phyloP scores from a whole-genome alignment of 2,797 vertebrate species.

The Acridotheres tristis region DNA sequence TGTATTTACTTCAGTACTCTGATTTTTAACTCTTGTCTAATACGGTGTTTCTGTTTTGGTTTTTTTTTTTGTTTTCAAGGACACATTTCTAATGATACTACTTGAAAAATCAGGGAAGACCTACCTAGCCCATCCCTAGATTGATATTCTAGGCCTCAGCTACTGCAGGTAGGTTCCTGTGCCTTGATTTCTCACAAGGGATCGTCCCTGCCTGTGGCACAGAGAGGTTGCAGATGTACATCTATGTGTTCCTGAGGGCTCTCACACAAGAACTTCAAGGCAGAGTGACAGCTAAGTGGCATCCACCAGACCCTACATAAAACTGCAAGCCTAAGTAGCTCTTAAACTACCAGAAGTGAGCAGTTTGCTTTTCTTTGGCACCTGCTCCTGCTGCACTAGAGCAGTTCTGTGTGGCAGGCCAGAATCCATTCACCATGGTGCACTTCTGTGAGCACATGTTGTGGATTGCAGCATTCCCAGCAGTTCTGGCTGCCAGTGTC shows the following conservation, averaged over 20 bases:
- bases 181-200: not conserved
- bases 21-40: not conserved
- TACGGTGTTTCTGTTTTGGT: not conserved
- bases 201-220: not conserved
- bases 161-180: not conserved
- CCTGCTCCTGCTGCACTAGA: not conserved
- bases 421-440: not conserved
- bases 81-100: not conserved
- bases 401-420: not conserved
- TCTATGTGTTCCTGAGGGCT: not conserved
- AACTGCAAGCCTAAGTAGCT: not conserved
- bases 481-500: not conserved
- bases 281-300: not conserved
- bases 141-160: not conserved
- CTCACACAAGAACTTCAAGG: not conserved
- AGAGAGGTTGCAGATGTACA: accelerated
- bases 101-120: not conserved
- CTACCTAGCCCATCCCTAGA: not conserved
- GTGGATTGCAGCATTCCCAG: not conserved
- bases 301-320: not conserved
- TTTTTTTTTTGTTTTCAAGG: not conserved
- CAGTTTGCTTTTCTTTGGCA: not conserved
- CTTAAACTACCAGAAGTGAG: not conserved
- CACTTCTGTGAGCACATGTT: not conserved
- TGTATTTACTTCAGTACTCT: not conserved